Conservation (phyloP, 2,888 invertebrate genomes). For the Mystacides longicornis region DNA sequence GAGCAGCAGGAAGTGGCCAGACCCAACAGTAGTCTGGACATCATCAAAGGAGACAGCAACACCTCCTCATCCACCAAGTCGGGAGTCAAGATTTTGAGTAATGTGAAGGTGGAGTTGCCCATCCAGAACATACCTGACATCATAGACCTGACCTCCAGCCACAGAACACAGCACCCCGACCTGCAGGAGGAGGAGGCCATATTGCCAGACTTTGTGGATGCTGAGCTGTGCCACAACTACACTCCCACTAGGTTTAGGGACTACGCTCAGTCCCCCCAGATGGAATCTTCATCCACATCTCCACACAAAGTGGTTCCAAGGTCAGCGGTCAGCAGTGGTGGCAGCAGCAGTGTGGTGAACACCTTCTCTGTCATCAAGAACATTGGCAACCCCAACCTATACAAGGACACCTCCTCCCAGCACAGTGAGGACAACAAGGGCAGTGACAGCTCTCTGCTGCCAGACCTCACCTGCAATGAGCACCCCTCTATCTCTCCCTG, state of each 20-base stretch:
- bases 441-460: slow-evolving; percentile 32
- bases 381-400: slow-evolving; percentile 36
- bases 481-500: slow-evolving; percentile 47
- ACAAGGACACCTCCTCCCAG: slow-evolving; percentile 11
- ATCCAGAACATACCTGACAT: slow-evolving; percentile 42
- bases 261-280: slow-evolving; percentile 28
- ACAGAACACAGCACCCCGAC: slow-evolving; percentile 33
- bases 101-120: slow-evolving; percentile 49
- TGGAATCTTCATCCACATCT: background rate
- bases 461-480: slow-evolving; percentile 47
- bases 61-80: slow-evolving; percentile 29
- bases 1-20: background rate
- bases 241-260: slow-evolving; percentile 28
- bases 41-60: slow-evolving; percentile 4
- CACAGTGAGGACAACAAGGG: slow-evolving; percentile 8
- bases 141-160: slow-evolving; percentile 37
- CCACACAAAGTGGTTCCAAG: background rate
- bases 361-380: slow-evolving; percentile 45
- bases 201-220: slow-evolving; percentile 41
- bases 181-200: slow-evolving; percentile 38
- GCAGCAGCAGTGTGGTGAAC: slow-evolving; percentile 29
- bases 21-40: background rate
- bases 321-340: background rate
- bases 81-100: slow-evolving; percentile 45
- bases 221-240: slow-evolving; percentile 24